Conservation (phyloP, 2,888 invertebrate species). For the Tortricodes alternella region DNA sequence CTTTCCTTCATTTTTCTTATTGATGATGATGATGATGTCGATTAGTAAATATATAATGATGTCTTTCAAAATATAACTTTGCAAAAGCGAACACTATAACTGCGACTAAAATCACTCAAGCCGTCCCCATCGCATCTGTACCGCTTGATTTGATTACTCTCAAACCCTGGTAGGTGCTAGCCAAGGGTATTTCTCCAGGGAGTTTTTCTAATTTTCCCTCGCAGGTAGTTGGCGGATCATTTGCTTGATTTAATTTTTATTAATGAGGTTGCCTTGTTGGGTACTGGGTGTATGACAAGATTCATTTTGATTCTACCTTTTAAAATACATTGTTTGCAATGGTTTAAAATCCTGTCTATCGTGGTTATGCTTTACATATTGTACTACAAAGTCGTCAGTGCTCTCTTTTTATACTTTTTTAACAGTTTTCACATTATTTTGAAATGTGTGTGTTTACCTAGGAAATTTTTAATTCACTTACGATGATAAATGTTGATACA, state of each 20-base stretch:
- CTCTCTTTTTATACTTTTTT: too few relatives aligned
- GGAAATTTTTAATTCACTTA: too few relatives aligned
- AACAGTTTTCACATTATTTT: too few relatives aligned
- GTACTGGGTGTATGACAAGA: background rate
- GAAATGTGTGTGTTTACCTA: too few relatives aligned
- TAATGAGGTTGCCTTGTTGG: conserved; percentile 18
- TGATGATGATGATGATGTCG: background rate
- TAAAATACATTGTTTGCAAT: too few relatives aligned
- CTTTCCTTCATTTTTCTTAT: too few relatives aligned
- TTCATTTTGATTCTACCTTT: background rate
- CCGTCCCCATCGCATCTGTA: background rate
- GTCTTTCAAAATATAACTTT: background rate
- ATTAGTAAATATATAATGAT: background rate
- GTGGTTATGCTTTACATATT: too few relatives aligned
- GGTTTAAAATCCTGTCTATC: too few relatives aligned
- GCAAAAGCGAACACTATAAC: background rate
- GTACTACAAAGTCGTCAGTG: too few relatives aligned
- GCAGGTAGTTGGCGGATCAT: conserved; percentile 32
- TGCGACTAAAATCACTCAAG: background rate
- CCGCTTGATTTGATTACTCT: conserved; percentile 40
- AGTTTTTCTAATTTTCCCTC: conserved; percentile 51
- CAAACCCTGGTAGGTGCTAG: conserved; percentile 6
- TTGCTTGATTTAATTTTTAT: conserved; percentile 43
- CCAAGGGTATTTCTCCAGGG: conserved; percentile 37
- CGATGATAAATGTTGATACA: too few relatives aligned